These are phyloP conservation scores for Synergus japonicus DNA, from an alignment of 2,888 invertebrate species.

Conservation along the genomic window DNA sequence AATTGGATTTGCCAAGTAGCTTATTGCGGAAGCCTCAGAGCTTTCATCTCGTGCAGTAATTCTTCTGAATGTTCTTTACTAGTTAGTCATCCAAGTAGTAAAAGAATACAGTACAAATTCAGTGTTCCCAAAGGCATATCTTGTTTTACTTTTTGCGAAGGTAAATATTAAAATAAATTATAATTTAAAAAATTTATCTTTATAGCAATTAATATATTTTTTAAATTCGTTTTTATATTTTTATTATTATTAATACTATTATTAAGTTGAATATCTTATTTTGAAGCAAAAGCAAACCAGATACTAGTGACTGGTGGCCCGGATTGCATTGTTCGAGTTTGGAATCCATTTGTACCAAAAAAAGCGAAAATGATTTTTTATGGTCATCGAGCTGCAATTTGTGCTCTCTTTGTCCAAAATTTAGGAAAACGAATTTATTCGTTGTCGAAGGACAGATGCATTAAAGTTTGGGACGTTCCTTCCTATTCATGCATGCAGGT, in stretches of 20 bases:
- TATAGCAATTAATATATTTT: no score
- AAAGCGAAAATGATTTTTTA: conserved; percentile 82
- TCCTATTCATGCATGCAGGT: conserved; percentile 84
- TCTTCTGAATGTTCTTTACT: conserved; percentile 80
- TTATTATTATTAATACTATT: no score
- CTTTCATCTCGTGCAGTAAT: conserved; percentile 85
- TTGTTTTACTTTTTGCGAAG: conserved; percentile 70
- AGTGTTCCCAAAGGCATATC: conserved; percentile 77
- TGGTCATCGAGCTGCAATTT: conserved; percentile 86
- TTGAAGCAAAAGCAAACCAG: conserved; percentile 77
- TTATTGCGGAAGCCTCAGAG: conserved; percentile 83
- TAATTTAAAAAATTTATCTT: conserved; percentile 9
- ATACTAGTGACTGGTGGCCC: conserved; percentile 82
- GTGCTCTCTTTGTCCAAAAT: conserved; percentile 84
- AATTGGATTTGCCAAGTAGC: conserved; percentile 86
- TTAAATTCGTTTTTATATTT: no score
- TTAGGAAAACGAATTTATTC: conserved; percentile 84
- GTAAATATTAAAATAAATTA: conserved; percentile 53
- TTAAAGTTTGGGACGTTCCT: conserved; percentile 88
- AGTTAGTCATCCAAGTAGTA: conserved; percentile 80
- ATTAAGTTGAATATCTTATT: conserved; percentile 13
- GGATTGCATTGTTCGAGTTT: conserved; percentile 86
- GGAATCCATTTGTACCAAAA: conserved; percentile 88
- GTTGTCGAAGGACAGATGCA: conserved; percentile 84
- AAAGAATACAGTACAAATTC: conserved; percentile 81